Evolutionary conservation across 1,140 invertebrate species (phyloP).

Genomic region (Drosophila kikkawai): DNA sequence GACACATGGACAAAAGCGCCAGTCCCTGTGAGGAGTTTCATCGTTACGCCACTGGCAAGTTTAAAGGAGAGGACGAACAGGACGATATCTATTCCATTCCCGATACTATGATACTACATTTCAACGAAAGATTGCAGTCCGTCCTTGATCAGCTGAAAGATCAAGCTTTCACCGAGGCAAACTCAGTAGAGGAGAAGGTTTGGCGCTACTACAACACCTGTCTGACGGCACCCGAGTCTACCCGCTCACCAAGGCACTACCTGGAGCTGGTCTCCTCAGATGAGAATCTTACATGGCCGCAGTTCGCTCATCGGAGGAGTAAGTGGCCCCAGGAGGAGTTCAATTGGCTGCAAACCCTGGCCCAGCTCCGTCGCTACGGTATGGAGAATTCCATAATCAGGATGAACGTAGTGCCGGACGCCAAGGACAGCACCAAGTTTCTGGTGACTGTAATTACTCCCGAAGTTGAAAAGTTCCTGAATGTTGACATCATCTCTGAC

Average conservation of each 20-base stretch:
- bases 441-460: background rate
- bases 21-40: constrained; percentile 1
- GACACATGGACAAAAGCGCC: background rate
- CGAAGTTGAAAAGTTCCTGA: background rate
- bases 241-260: background rate
- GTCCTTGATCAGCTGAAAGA: background rate
- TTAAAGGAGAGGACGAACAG: background rate
- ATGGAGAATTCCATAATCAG: constrained; percentile 1
- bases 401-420: background rate
- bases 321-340: constrained; percentile 6
- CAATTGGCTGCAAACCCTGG: constrained; percentile 13
- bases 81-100: background rate
- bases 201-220: constrained; percentile 23
- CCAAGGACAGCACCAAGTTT: background rate
- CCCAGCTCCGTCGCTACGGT: background rate
- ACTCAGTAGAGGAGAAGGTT: constrained; percentile 20
- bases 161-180: background rate
- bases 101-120: background rate
- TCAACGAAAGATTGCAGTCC: background rate
- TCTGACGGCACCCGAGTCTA: background rate
- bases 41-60: constrained; percentile 4
- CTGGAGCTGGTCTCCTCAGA: constrained; percentile 7
- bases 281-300: constrained; percentile 14
- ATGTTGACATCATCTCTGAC: background rate
- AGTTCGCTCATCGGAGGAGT: background rate